Conservation (phyloP, 2,888 invertebrate species). For the Ichneumon xanthorius region DNA sequence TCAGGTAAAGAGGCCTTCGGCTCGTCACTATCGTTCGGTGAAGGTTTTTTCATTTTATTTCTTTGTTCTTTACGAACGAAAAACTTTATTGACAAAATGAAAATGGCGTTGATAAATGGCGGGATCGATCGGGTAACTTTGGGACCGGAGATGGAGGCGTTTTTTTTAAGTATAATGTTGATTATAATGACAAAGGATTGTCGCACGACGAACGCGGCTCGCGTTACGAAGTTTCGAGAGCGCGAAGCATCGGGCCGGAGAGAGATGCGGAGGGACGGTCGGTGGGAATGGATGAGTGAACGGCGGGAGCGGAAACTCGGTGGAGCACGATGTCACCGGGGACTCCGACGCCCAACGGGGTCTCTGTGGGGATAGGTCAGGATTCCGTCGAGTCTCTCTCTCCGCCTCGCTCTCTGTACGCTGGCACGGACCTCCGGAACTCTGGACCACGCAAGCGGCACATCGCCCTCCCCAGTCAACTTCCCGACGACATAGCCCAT, state of each 20-base stretch:
- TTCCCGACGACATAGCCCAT: not conserved
- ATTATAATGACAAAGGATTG: not conserved
- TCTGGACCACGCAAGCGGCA: not conserved
- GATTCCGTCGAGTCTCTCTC: conserved; percentile 23
- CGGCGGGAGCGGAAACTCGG: not conserved
- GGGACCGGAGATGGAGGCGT: not conserved
- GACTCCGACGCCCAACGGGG: conserved; percentile 32
- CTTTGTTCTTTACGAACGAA: not conserved
- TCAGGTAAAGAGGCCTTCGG: conserved; percentile 77
- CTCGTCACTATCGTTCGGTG: conserved; percentile 2
- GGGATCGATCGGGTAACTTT: not conserved
- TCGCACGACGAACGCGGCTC: not conserved
- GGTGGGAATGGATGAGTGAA: conserved; percentile 23
- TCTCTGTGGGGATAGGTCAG: conserved; percentile 52
- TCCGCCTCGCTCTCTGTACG: not conserved
- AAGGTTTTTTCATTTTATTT: not conserved
- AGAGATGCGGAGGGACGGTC: not conserved
- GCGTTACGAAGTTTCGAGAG: conserved; percentile 2
- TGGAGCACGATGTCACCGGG: conserved; percentile 4
- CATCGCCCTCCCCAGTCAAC: not conserved
- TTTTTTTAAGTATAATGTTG: not conserved
- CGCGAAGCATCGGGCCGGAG: not conserved
- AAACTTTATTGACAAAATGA: not conserved
- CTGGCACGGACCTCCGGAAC: conserved; percentile 1
- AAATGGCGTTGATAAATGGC: not conserved